Percentiles rank a stretch among this genome's conserved stretches.
These are phyloP conservation scores for Pterostichus madidus DNA, from an alignment of 2,888 invertebrate species.

Conservation along the genomic window DNA sequence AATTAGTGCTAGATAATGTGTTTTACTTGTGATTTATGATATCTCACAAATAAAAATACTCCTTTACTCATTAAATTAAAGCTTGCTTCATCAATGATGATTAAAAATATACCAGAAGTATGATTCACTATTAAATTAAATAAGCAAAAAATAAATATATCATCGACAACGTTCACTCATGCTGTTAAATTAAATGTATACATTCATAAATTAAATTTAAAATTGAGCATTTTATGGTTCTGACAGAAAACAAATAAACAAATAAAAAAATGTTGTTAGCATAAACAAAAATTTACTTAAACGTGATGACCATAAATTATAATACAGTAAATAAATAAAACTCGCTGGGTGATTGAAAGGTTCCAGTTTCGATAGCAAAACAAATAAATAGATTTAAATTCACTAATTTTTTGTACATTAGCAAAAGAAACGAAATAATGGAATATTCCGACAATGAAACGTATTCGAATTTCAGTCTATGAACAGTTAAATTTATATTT, in stretches of 20 bases:
- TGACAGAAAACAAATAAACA: not conserved
- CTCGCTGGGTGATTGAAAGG: too few relatives aligned
- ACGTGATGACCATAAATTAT: not conserved
- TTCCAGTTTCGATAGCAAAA: too few relatives aligned
- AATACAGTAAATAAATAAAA: not conserved
- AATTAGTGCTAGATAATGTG: constrained; percentile 28
- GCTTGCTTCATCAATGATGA: too few relatives aligned
- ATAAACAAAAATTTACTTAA: not conserved
- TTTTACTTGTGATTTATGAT: constrained; percentile 33
- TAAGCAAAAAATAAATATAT: constrained; percentile 4
- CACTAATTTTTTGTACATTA: too few relatives aligned
- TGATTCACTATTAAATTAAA: too few relatives aligned
- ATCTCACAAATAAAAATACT: constrained; percentile 20
- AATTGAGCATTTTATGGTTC: not conserved
- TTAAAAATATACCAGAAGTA: too few relatives aligned
- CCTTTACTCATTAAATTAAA: constrained; percentile 12
- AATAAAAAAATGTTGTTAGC: not conserved
- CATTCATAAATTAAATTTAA: not conserved
- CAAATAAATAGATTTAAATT: too few relatives aligned
- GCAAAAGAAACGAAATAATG: too few relatives aligned
- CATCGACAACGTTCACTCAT: constrained; percentile 6
- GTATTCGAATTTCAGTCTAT: too few relatives aligned
- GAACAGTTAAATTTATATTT: too few relatives aligned
- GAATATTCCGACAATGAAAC: too few relatives aligned
- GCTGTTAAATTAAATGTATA: constrained; percentile 2